Evolutionary conservation across 2,113 vertebrate species (phyloP).

Genomic region (Erpornis zantholeuca): DNA sequence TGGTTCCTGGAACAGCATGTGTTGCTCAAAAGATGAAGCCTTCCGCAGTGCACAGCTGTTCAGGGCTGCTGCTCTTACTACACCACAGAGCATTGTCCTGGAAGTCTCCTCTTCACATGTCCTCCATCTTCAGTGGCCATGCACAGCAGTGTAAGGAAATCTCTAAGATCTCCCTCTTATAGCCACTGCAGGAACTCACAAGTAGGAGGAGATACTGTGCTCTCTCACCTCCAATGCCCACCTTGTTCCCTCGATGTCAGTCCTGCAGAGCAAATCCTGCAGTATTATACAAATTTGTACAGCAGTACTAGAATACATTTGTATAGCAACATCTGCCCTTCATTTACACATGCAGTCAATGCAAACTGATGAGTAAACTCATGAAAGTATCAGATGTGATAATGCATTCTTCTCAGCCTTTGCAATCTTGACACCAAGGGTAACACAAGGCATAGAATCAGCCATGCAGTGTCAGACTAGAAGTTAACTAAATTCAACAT

Average conservation of each 20-base stretch:
- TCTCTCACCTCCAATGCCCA: background rate
- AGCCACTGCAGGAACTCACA: background rate
- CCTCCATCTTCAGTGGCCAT: background rate
- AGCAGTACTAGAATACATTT: background rate
- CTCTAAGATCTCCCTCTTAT: fast-evolving
- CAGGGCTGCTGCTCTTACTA: background rate
- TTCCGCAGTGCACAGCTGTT: background rate
- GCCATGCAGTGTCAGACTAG: background rate
- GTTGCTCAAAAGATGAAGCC: background rate
- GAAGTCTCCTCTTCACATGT: background rate
- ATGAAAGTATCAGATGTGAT: background rate
- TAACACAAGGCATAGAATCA: background rate
- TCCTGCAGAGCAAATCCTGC: background rate
- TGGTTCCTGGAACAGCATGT: background rate
- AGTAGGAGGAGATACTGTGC: background rate
- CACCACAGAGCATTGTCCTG: fast-evolving
- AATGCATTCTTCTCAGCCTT: background rate
- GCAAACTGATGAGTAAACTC: background rate
- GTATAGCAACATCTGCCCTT: background rate
- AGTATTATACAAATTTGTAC: background rate
- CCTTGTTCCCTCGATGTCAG: background rate
- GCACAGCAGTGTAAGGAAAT: background rate
- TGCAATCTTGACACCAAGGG: background rate
- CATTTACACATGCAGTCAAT: background rate
- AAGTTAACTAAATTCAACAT: background rate